Evolutionary conservation across 2,113 vertebrate genomes (phyloP).

Genomic region (Pollimyrus isidori): DNA sequence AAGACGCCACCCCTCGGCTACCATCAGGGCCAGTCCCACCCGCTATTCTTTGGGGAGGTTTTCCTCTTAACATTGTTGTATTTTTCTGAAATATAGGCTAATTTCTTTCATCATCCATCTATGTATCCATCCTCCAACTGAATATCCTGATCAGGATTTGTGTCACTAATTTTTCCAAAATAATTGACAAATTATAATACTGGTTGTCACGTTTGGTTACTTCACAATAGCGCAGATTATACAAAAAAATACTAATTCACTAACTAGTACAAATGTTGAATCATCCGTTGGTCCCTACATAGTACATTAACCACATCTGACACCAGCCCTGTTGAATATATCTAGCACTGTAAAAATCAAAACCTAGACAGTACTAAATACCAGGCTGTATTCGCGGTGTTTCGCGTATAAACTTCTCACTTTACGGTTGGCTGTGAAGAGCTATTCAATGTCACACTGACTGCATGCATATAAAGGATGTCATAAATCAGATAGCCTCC

Average conservation of each 20-base stretch:
- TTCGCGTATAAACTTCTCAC: slow-evolving; percentile 2
- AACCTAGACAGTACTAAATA: background rate
- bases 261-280: background rate
- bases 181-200: background rate
- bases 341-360: background rate
- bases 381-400: background rate
- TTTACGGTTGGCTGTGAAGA: slow-evolving; percentile 7
- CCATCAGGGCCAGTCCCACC: background rate
- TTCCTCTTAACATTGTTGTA: background rate
- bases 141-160: background rate
- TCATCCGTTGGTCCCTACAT: background rate
- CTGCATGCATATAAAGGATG: slow-evolving; percentile 2
- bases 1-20: background rate
- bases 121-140: background rate
- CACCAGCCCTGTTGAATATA: background rate
- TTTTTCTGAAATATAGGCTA: background rate
- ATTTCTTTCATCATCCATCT: background rate
- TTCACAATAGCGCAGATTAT: background rate
- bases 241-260: background rate
- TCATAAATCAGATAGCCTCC: slow-evolving; percentile 6
- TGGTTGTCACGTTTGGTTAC: background rate
- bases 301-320: background rate
- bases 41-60: background rate
- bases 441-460: slow-evolving; percentile 12
- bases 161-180: background rate